A percentile compares a stretch with the other conserved stretches of the same genome.
These are phyloP conservation scores for Pristiophorus japonicus DNA, from an alignment of 2,113 vertebrate genomes.

Conservation along the genomic window DNA sequence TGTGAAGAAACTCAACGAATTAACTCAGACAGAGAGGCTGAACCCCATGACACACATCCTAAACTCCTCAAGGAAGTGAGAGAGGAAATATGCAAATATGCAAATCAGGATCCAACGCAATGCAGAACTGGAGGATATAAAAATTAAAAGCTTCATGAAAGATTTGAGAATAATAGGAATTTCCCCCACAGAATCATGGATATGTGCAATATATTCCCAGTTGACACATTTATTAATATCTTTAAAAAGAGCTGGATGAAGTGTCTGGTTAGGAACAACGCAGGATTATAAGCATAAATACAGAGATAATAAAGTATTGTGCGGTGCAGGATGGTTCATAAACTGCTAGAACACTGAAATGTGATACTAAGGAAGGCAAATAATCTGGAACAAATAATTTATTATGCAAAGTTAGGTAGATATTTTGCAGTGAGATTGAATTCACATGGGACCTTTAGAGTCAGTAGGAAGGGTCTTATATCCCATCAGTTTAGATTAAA, in stretches of 20 bases:
- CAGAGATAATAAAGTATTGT: background rate
- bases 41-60: background rate
- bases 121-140: background rate
- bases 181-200: background rate
- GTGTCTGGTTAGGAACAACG: background rate
- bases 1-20: background rate
- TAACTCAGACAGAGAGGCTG: background rate
- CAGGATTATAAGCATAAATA: background rate
- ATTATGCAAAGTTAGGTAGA: background rate
- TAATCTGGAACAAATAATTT: background rate
- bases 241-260: background rate
- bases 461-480: background rate
- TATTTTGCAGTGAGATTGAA: background rate
- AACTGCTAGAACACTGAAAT: background rate
- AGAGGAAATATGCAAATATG: background rate
- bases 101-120: background rate
- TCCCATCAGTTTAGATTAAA: background rate
- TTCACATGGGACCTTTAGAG: background rate
- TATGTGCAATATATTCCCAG: background rate
- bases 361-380: background rate
- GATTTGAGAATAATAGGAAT: background rate
- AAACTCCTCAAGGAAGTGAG: background rate
- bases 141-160: background rate
- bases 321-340: background rate
- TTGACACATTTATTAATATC: background rate